A percentile compares a stretch with the other conserved stretches of the same genome.
Evolutionary conservation across 2,797 vertebrate species (phyloP).

Genomic region (Myiothlypis coronata): DNA sequence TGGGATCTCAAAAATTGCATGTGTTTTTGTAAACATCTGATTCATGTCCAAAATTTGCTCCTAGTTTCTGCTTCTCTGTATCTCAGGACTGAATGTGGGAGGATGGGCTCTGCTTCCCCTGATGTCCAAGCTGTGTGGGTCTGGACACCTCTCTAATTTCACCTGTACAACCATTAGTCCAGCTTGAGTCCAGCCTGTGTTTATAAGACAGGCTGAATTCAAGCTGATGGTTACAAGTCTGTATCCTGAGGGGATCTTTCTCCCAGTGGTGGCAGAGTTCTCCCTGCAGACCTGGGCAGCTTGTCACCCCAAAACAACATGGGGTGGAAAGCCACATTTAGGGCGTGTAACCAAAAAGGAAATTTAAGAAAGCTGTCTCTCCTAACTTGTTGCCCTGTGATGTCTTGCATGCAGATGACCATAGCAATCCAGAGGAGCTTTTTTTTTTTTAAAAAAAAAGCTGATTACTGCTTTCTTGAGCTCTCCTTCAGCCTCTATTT

Average conservation of each 20-base stretch:
- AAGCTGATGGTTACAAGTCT: background rate
- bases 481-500: background rate
- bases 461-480: background rate
- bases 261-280: background rate
- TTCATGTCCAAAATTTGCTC: background rate
- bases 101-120: background rate
- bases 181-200: background rate
- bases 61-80: background rate
- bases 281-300: background rate
- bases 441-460: background rate
- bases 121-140: background rate
- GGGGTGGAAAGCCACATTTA: background rate
- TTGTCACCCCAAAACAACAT: fast-evolving
- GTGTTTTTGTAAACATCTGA: background rate
- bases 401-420: background rate
- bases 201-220: background rate
- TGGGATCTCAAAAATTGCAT: background rate
- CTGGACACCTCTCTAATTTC: background rate
- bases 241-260: background rate
- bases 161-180: background rate
- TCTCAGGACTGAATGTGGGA: background rate
- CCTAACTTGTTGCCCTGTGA: background rate
- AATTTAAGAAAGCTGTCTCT: background rate
- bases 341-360: background rate
- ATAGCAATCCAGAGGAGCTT: background rate